Evolutionary conservation across 2,113 vertebrate genomes (phyloP).

Genomic region (Alectura lathami): DNA sequence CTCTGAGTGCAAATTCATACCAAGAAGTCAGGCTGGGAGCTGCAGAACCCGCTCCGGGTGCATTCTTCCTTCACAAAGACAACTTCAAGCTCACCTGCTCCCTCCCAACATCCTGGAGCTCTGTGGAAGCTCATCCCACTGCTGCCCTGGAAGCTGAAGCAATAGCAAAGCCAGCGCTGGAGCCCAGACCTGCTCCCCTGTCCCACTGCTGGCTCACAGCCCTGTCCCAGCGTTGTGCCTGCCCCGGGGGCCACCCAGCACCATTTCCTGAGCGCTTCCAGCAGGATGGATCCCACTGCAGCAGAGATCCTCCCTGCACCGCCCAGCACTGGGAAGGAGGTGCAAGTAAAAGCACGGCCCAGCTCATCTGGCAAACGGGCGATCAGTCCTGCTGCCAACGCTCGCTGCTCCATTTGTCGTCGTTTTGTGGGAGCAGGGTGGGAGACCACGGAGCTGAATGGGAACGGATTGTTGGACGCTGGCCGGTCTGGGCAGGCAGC

Average conservation of each 20-base stretch:
- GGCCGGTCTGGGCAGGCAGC: not conserved
- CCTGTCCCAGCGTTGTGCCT: rapidly evolving
- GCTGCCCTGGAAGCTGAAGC: not conserved
- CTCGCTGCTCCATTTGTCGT: not conserved
- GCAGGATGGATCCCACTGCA: not conserved
- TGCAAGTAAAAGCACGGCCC: rapidly evolving
- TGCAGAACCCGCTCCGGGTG: not conserved
- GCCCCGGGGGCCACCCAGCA: not conserved
- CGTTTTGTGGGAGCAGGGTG: not conserved
- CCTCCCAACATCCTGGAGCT: not conserved
- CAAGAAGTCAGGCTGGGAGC: not conserved
- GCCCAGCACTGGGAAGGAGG: not conserved
- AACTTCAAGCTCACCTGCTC: not conserved
- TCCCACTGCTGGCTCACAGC: not conserved
- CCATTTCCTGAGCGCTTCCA: not conserved
- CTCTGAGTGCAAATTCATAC: rapidly evolving
- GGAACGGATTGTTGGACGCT: not conserved
- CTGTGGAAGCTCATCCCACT: not conserved
- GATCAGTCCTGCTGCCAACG: not conserved
- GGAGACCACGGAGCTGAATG: rapidly evolving
- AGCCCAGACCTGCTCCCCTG: rapidly evolving
- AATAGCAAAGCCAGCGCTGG: not conserved
- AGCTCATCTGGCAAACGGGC: not conserved
- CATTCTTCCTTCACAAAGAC: not conserved
- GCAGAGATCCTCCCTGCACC: not conserved